Evolutionary conservation across 2,113 vertebrate species (phyloP), one percentile per base, ranked within the genome.

Genomic region (Dipodomys stephensi): DNA sequence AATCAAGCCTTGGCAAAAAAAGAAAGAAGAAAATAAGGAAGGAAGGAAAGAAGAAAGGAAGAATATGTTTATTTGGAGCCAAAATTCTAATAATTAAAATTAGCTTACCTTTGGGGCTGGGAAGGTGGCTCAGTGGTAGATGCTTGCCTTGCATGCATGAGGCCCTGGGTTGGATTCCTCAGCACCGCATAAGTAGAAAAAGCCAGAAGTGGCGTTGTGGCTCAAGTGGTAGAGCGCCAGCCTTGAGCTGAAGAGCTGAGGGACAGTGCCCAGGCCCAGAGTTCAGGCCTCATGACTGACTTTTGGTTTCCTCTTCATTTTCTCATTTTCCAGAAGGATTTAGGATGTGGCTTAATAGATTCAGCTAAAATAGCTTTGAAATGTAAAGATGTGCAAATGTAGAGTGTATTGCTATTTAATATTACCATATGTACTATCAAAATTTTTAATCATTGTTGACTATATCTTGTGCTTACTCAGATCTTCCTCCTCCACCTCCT

Each of bases 281-380:
- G 39, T 39, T 39, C 39, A 39, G 39, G 39, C 39, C 39, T 39
- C 39, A 39, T 39, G 39, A 5, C 39, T 39, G 39, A 39, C 53
- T 6, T 69, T 72, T 69, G 32, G 62, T 39, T 10, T 4, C 2
- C 22, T 7, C 16, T 1, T 4, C 20, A 4, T 13, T 49, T 10
- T 77, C 88, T 91, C 46, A 87, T 76, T 91, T 86, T 87, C 62
- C 83, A 20, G 49, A 64, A 74, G 32, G 69, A 73, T 79, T 71
- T 85, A 67, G 44, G n/a, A 53, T 0, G 5, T 93, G 82, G 64
- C 32, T 85, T 90, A 78, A 49, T 77, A 85, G 35, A 30, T 69
- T 89, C 44, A 86, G 60, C 32, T 64, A 88, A 91, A 90, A 23
- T n/a, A 84, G 53, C 39, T 71, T 88, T 93, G 87, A 94, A 80